Conservation (phyloP, 2,888 invertebrate species). For the Neocrepidodera transversa region DNA sequence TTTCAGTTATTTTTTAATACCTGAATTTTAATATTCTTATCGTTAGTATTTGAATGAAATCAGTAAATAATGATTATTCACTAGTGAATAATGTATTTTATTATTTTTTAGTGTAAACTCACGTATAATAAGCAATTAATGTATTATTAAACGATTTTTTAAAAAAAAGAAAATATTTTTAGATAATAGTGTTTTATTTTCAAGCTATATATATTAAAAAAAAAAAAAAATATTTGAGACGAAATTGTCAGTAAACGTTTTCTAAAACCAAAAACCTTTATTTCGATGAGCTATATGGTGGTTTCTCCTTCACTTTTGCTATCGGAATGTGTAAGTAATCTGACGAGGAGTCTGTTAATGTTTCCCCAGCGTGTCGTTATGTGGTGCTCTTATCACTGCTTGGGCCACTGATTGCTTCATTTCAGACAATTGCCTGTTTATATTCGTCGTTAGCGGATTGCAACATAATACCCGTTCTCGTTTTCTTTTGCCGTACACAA, state of each 20-base stretch:
- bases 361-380: conserved; percentile 62
- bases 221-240: too few relatives aligned
- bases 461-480: conserved; percentile 47
- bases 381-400: conserved; percentile 62
- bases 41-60: too few relatives aligned
- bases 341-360: conserved; percentile 63
- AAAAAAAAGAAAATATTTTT: too few relatives aligned
- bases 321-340: conserved; percentile 60
- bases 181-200: too few relatives aligned
- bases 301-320: conserved; percentile 13
- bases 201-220: too few relatives aligned
- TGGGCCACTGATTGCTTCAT: conserved; percentile 63
- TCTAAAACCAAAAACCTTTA: not conserved
- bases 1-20: too few relatives aligned
- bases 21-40: too few relatives aligned
- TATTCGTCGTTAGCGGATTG: conserved; percentile 58
- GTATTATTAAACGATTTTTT: too few relatives aligned
- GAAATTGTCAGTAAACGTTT: not conserved
- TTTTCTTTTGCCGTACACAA: conserved; percentile 45
- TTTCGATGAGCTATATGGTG: not conserved
- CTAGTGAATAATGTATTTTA: too few relatives aligned
- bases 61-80: too few relatives aligned
- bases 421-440: conserved; percentile 64
- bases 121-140: too few relatives aligned
- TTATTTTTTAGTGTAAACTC: too few relatives aligned